Evolutionary conservation across 2,888 invertebrate genomes (phyloP).

Genomic region (Andrena trimmerana): DNA sequence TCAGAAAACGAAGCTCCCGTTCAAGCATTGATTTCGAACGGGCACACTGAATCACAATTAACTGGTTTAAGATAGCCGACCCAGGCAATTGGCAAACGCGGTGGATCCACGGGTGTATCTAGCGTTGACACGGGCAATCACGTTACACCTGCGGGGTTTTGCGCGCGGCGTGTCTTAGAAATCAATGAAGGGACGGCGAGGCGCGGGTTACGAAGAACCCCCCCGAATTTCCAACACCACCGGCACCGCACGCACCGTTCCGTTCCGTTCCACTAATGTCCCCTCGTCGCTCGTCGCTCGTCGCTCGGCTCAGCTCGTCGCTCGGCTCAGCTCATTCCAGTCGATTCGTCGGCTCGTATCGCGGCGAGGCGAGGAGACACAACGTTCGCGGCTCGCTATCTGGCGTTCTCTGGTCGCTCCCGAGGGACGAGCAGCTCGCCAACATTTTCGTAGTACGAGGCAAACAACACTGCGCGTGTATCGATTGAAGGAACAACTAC

Average conservation of each 20-base stretch:
- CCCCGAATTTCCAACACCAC: conserved; percentile 16
- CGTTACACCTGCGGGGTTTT: conserved; percentile 35
- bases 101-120: background rate
- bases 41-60: background rate
- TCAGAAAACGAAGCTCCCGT: background rate
- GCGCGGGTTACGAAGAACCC: conserved; percentile 7
- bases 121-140: conserved; percentile 14
- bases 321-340: background rate
- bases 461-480: conserved; percentile 72
- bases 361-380: background rate
- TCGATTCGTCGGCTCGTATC: background rate
- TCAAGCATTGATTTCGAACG: background rate
- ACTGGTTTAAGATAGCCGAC: background rate
- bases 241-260: background rate
- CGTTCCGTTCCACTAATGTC: conserved; percentile 1
- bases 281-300: background rate
- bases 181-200: conserved; percentile 56
- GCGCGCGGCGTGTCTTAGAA: conserved; percentile 47
- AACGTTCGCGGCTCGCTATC: conserved; percentile 9
- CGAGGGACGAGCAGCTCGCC: conserved; percentile 30
- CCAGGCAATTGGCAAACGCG: too few relatives aligned
- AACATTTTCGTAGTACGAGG: conserved; percentile 63
- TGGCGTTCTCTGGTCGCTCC: conserved; percentile 19
- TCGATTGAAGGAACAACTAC: conserved; percentile 68
- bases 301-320: background rate